A percentile compares a stretch with the other conserved stretches of the same genome.
Evolutionary conservation across 2,888 invertebrate genomes (phyloP).

Genomic region (Julus scanicus): DNA sequence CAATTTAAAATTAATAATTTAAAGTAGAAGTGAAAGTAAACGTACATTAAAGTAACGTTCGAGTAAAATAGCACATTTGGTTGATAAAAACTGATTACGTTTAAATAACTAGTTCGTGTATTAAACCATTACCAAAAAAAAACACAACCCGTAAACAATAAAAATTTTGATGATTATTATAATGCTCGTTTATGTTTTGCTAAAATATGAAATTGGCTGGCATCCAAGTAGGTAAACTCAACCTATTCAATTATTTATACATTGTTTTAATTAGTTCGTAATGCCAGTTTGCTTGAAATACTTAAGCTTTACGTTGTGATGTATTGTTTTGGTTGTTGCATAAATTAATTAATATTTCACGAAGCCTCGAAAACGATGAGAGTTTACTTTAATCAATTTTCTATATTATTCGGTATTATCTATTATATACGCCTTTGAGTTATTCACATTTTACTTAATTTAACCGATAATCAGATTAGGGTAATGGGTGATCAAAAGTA

Average conservation of each 20-base stretch:
- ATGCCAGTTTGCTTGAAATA: background rate
- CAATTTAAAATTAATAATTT: no score
- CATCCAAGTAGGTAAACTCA: constrained; percentile 25
- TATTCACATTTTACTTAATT: background rate
- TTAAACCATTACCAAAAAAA: background rate
- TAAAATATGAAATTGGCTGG: background rate
- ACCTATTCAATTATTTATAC: constrained; percentile 8
- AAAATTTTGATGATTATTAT: background rate
- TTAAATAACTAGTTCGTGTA: no score
- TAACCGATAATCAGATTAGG: background rate
- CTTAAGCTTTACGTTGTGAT: background rate
- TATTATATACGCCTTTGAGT: background rate
- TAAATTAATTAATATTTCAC: constrained; percentile 23
- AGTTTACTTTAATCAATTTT: background rate
- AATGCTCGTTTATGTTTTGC: constrained; percentile 5
- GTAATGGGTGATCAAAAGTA: no score
- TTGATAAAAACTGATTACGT: no score
- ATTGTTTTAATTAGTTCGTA: constrained; percentile 6
- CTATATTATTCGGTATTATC: background rate
- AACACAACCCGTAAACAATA: background rate
- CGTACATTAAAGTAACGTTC: no score
- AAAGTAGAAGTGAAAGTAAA: no score
- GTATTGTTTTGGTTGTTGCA: background rate
- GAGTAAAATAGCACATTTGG: no score
- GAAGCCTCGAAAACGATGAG: background rate